Evolutionary conservation across 2,888 invertebrate genomes (phyloP).

Genomic region (Masnerella sp.): DNA sequence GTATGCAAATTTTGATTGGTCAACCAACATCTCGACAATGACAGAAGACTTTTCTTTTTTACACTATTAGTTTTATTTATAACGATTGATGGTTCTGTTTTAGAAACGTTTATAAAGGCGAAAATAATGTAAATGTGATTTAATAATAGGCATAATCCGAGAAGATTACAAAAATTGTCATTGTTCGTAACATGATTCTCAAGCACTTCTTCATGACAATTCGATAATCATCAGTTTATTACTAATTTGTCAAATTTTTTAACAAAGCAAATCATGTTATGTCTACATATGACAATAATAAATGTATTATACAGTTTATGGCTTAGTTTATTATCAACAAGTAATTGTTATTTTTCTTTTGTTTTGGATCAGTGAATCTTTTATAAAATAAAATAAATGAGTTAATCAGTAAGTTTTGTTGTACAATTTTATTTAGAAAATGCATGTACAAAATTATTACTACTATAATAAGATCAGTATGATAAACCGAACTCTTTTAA

Average conservation of each 20-base stretch:
- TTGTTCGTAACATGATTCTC: constrained; percentile 35
- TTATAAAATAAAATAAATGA: too few relatives aligned
- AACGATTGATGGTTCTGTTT: constrained; percentile 6
- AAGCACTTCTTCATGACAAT: constrained; percentile 13
- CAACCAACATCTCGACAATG: too few relatives aligned
- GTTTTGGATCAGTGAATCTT: not conserved
- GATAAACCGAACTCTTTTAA: too few relatives aligned
- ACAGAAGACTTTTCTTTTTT: not conserved
- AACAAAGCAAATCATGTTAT: constrained; percentile 37
- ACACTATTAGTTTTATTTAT: constrained; percentile 12
- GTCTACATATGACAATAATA: constrained; percentile 23
- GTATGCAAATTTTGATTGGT: too few relatives aligned
- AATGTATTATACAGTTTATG: constrained; percentile 38
- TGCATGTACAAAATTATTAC: too few relatives aligned
- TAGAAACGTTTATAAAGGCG: constrained; percentile 23
- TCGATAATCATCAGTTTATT: constrained; percentile 14
- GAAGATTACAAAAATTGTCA: constrained; percentile 8
- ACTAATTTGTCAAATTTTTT: constrained; percentile 18
- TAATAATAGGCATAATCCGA: constrained; percentile 1
- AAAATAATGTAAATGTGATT: constrained; percentile 27
- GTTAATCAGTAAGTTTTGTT: too few relatives aligned
- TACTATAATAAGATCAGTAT: too few relatives aligned
- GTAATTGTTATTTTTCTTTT: not conserved
- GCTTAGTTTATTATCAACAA: constrained; percentile 12
- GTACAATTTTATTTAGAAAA: too few relatives aligned